These are phyloP conservation scores for Byasa hedistus DNA, from an alignment of 2,888 invertebrate species.

Conservation along the genomic window DNA sequence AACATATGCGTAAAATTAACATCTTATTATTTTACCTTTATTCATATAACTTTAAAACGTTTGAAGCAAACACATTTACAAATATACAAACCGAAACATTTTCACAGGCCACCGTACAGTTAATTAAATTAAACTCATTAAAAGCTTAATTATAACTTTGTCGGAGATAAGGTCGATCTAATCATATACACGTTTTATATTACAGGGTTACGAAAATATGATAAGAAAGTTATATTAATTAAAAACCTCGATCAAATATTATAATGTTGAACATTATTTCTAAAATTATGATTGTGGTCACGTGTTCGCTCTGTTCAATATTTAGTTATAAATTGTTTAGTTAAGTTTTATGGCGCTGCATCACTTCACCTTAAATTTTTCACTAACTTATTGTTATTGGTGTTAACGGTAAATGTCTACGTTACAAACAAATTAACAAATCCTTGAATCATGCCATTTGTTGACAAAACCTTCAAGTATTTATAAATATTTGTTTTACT, in stretches of 20 bases:
- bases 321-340: not conserved
- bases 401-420: no score
- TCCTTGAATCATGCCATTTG: no score
- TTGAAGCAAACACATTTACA: constrained; percentile 13
- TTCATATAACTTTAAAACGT: not conserved
- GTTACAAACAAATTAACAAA: no score
- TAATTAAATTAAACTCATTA: constrained; percentile 22
- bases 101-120: constrained; percentile 3
- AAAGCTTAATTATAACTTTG: constrained; percentile 17
- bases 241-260: constrained; percentile 1
- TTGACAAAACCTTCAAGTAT: no score
- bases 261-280: not conserved
- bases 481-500: no score
- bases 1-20: not conserved
- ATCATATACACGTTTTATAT: constrained; percentile 1
- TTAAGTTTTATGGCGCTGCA: no score
- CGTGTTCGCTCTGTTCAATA: not conserved
- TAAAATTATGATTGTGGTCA: not conserved
- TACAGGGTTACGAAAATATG: not conserved
- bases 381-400: no score
- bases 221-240: not conserved
- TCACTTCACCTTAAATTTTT: no score
- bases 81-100: constrained; percentile 19
- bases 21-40: not conserved
- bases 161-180: constrained; percentile 14